Evolutionary conservation across 2,888 invertebrate species (phyloP).

Genomic region (Eledona agricola): DNA sequence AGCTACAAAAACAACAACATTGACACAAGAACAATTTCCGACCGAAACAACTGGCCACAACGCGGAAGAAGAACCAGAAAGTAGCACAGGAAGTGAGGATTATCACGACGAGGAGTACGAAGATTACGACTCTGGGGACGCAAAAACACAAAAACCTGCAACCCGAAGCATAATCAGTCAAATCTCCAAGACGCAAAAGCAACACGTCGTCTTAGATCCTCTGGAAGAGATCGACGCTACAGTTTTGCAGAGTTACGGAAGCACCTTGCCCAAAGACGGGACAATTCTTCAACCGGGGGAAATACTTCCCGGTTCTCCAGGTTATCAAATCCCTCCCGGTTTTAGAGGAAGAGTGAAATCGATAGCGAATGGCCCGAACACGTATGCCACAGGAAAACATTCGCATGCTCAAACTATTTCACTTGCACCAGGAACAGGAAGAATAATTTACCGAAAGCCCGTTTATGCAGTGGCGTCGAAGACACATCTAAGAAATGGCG

Average conservation of each 20-base stretch:
- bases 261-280: conserved; percentile 63
- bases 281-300: conserved; percentile 73
- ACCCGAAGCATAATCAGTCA: conserved; percentile 52
- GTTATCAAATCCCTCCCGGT: conserved; percentile 71
- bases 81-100: conserved; percentile 62
- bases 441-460: conserved; percentile 55
- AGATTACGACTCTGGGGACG: conserved; percentile 60
- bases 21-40: not conserved
- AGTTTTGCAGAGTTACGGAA: conserved; percentile 69
- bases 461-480: conserved; percentile 56
- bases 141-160: conserved; percentile 67
- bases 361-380: conserved; percentile 68
- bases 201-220: conserved; percentile 70
- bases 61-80: conserved; percentile 45
- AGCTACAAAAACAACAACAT: not conserved
- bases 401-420: conserved; percentile 75
- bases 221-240: conserved; percentile 68
- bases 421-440: conserved; percentile 55
- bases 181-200: conserved; percentile 64
- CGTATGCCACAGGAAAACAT: conserved; percentile 69
- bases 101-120: conserved; percentile 59
- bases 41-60: not conserved
- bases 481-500: conserved; percentile 53
- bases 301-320: conserved; percentile 72
- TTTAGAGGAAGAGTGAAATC: conserved; percentile 73